A percentile compares a stretch with the other conserved stretches of the same genome.
Conservation (phyloP, 1,140 invertebrate species). For the Lutraria rhynchaena region DNA sequence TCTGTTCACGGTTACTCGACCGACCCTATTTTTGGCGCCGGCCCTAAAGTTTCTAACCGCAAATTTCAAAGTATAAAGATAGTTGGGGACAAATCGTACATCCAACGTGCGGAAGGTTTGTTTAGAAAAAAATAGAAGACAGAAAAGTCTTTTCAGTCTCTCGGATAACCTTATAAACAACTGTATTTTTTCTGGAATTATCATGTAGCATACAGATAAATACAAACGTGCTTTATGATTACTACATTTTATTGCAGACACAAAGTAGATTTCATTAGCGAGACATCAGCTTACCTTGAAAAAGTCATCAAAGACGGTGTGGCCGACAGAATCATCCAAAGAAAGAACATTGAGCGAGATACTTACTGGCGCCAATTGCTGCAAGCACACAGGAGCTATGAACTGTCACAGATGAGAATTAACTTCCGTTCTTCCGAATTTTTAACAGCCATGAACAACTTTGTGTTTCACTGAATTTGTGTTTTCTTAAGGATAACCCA, state of each 20-base stretch:
- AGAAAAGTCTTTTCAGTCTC: not conserved
- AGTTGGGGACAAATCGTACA: too few species aligned
- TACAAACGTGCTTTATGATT: too few species aligned
- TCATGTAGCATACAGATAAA: not conserved
- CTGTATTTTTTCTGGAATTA: not conserved
- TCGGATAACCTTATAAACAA: not conserved
- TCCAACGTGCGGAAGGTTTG: too few species aligned
- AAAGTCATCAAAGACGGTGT: not conserved
- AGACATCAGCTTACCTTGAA: not conserved
- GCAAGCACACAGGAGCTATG: not conserved
- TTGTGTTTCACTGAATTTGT: too few species aligned
- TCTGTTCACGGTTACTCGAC: not conserved
- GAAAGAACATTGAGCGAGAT: not conserved
- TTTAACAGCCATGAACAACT: too few species aligned
- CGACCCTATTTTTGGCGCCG: too few species aligned
- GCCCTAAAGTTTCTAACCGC: too few species aligned
- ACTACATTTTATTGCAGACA: not conserved
- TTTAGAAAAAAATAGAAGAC: not conserved
- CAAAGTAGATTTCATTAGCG: not conserved
- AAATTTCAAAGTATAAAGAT: too few species aligned
- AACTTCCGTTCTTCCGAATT: not conserved
- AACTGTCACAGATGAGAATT: not conserved
- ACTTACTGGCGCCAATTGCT: not conserved
- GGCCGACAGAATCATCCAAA: not conserved
- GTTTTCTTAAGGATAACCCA: too few species aligned